These are phyloP conservation scores for Sclerurus mexicanus DNA, from an alignment of 2,113 vertebrate genomes.

Conservation along the genomic window DNA sequence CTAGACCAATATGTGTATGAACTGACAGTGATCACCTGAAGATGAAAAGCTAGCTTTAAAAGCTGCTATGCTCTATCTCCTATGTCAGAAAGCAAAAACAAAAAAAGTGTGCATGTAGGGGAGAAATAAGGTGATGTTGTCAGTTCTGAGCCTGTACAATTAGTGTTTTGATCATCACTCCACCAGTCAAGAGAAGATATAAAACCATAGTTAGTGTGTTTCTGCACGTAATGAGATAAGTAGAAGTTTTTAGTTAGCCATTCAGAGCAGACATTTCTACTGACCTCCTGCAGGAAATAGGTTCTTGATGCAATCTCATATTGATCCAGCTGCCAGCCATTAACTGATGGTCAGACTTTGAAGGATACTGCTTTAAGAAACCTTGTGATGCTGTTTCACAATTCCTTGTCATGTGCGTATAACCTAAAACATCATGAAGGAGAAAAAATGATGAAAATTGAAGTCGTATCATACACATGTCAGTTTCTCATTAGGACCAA, in stretches of 20 bases:
- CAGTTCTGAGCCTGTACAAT: background rate
- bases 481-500: background rate
- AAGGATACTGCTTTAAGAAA: slow-evolving; percentile 48
- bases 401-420: background rate
- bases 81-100: background rate
- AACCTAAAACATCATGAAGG: background rate
- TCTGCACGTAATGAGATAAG: slow-evolving; percentile 19
- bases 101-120: background rate
- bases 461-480: background rate
- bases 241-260: slow-evolving; percentile 32
- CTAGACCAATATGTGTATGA: background rate
- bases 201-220: slow-evolving; percentile 2
- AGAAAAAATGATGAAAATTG: background rate
- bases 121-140: background rate
- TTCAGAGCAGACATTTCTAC: slow-evolving; percentile 49
- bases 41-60: slow-evolving; percentile 3
- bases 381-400: slow-evolving; percentile 2
- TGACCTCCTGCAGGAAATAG: slow-evolving; percentile 50
- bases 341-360: slow-evolving; percentile 49
- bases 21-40: background rate
- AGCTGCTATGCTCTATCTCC: background rate
- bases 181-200: background rate
- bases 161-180: slow-evolving; percentile 44
- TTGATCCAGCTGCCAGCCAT: slow-evolving; percentile 58
- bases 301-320: slow-evolving; percentile 70